Base-by-base conservation (phyloP, 2,888 invertebrate species). In the Helleia helle region DNA sequence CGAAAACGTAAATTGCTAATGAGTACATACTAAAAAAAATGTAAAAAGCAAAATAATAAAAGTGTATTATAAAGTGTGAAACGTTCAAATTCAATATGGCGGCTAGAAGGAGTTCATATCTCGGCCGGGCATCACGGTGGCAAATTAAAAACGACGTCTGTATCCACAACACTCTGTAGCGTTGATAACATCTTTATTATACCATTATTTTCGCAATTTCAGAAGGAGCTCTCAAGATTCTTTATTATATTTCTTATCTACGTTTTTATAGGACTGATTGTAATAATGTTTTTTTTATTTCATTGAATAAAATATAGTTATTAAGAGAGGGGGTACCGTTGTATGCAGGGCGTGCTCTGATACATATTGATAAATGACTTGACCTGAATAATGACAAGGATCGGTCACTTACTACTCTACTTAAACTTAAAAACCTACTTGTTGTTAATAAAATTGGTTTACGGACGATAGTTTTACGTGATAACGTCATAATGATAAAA, bases 71-170 rank as follows among this genome's bases (percentile, higher is more conserved):
- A 34, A 34, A 34, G 34, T 13, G 12, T 8, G 39, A 30, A 24
- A 13, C 24, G 24, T 15, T 25, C 9, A 18, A 15, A 30, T 31
- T 9, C 30, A 31, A 30, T 25, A 39, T 14, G 27, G 30, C 30
- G 30, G n/a, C 24, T 18, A 22, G 24, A 13, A 36, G 18, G 29
- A 11, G 29, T 25, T 38, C 43, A 44, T 49, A 44, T 49, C 47
- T 38, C 40, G 17, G 38, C 24, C 38, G 43, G 37, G 37, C 43
- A 43, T 49, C 43, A 38, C 40, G 36, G 30, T 39, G 30, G 14
- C 24, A 25, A 49, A 52, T 52, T 49, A 50, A 47, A 48, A 38
- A 51, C 44, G 44, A 50, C 48, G 42, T 28, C 47, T 46, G 43
- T 38, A 44, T 30, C 41, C 45, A 40, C 42, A 50, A 50, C 47